Percentiles rank a stretch among this genome's conserved stretches.
Conservation (phyloP, 2,888 invertebrate genomes). For the Cephonodes hylas region DNA sequence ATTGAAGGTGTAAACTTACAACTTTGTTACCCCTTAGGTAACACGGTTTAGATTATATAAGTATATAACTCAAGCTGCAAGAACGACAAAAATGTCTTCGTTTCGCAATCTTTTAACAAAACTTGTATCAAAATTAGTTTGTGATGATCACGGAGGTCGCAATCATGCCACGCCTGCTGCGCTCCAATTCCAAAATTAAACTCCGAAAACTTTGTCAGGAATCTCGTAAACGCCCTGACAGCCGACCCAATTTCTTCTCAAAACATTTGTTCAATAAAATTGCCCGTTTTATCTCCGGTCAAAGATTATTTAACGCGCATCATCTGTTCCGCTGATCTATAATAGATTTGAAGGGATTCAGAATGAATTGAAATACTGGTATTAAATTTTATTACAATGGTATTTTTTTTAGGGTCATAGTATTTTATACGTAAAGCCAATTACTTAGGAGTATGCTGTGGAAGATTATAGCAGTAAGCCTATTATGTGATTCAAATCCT, state of each 20-base stretch:
- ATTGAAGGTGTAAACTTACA: too few species aligned
- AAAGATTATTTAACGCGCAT: neutral
- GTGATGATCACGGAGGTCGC: neutral
- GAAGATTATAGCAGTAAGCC: too few species aligned
- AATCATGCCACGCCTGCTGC: neutral
- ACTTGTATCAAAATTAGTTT: too few species aligned
- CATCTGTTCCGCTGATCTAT: neutral
- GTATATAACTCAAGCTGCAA: too few species aligned
- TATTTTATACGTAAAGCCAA: too few species aligned
- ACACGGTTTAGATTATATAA: too few species aligned
- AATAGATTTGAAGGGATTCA: neutral
- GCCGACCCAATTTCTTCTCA: conserved; percentile 24
- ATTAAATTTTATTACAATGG: neutral
- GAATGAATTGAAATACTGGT: neutral
- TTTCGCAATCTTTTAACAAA: too few species aligned
- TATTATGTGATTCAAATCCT: too few species aligned
- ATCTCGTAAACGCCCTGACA: conserved; percentile 19
- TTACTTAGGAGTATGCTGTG: too few species aligned
- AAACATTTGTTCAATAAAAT: conserved; percentile 23
- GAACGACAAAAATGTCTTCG: too few species aligned
- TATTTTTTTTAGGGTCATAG: neutral
- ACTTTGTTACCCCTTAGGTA: too few species aligned
- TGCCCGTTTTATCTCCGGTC: neutral
- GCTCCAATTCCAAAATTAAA: conserved; percentile 13
- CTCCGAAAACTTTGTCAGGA: conserved; percentile 6